Conservation (phyloP, 2,888 invertebrate species). For the Plebejus anna region DNA sequence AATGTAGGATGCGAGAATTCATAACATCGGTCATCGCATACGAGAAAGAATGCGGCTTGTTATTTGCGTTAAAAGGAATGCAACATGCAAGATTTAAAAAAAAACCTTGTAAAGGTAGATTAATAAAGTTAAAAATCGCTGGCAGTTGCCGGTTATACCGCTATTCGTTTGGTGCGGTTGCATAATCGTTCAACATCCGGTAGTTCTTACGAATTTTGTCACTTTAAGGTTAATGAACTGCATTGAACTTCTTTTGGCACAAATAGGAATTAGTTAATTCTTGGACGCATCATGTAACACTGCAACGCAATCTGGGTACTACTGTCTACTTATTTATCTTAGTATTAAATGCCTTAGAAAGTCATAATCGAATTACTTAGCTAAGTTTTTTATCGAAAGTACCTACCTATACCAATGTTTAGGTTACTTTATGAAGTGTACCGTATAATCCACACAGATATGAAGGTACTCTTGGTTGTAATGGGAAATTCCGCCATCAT, state of each 20-base stretch:
- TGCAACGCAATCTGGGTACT: not conserved
- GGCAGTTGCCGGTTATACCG: not conserved
- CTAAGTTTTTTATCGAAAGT: too few relatives aligned
- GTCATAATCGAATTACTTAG: too few relatives aligned
- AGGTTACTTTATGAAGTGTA: too few relatives aligned
- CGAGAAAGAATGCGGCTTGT: not conserved
- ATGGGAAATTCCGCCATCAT: too few relatives aligned
- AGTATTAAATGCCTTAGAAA: too few relatives aligned
- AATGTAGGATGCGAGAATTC: not conserved
- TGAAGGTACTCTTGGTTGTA: too few relatives aligned
- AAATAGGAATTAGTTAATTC: not conserved
- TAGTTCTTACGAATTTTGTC: conserved; percentile 10
- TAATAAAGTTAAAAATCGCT: not conserved
- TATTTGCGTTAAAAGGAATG: not conserved
- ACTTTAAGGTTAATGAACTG: conserved; percentile 4
- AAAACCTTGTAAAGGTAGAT: not conserved
- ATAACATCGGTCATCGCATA: not conserved
- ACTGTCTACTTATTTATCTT: too few relatives aligned
- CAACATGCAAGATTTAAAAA: not conserved
- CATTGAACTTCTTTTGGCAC: not conserved
- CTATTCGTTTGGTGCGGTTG: not conserved
- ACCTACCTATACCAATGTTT: too few relatives aligned
- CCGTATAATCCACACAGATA: too few relatives aligned
- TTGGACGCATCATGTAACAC: not conserved
- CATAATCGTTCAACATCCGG: not conserved